Base-by-base conservation (phyloP, 2,113 vertebrate genomes). In the Eulemur macaco region DNA sequence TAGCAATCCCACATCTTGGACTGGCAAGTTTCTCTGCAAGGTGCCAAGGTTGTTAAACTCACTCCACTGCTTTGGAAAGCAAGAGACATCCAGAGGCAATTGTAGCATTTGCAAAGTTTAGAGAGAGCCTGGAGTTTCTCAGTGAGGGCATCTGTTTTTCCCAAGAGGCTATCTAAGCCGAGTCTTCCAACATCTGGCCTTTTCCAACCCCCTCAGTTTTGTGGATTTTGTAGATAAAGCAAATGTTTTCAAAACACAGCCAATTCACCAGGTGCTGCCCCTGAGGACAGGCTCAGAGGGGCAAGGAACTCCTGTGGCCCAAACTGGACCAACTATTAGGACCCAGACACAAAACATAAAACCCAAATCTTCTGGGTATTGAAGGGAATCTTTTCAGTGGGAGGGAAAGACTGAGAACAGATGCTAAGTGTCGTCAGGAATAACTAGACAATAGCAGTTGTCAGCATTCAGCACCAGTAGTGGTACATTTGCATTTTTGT, bases 11-110 rank as follows among this genome's bases (percentile, higher is more conserved):
- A 92, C 81, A 86, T 94, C 60, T 89, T 84, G 92, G 84, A 69
- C 52, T 87, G 80, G 23, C 37, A 17, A 87, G 58, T 52, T 85
- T 76, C 58, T 92, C 93, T 74, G 64, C 86, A 84, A 86, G 74
- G 83, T 88, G 94, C 93, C 93, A 96, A 73, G 37, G 56, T 89
- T 95, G 78, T 91, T 96, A 93, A 97, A 91, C 58, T 80, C 64
- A 89, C 74, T 96, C 95, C 80, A 77, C 63, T 47, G 42, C 58
- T 84, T 83, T 91, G 85, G 89, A 96, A 91, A 93, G 80, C 34
- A 66, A 86, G 47, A 92, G 81, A 68, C 39, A 68, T 91, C 74
- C 73, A 39, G 76, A 97, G 83, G 80, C 60, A 84, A 73, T 21
- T 68, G 93, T 81, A 92, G 64, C 87, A 47, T 97, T 71, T 82